Conservation (phyloP, 2,797 vertebrate species). For the Poliocrania exsul region DNA sequence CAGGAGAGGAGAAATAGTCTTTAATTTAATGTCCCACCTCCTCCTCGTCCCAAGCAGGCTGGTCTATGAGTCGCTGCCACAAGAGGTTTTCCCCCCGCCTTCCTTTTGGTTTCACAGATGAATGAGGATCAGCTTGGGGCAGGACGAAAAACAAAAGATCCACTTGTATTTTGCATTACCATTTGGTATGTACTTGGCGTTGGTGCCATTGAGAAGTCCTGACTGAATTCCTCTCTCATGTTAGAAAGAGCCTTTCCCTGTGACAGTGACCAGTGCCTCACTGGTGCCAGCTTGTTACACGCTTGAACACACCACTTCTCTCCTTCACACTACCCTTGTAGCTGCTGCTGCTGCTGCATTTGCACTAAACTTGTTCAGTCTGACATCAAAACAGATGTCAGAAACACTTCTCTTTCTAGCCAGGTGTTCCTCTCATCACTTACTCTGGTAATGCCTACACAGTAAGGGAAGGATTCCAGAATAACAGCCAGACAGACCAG, state of each 20-base stretch:
- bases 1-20: not conserved
- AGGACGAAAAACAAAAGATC: not conserved
- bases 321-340: accelerated
- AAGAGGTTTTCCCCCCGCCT: not conserved
- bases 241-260: not conserved
- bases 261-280: not conserved
- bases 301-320: not conserved
- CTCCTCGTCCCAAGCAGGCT: not conserved
- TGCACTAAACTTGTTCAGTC: not conserved
- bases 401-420: not conserved
- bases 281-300: not conserved
- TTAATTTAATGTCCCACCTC: not conserved
- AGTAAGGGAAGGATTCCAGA: not conserved
- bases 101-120: not conserved
- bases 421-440: slow-evolving; percentile 11
- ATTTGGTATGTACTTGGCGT: not conserved
- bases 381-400: not conserved
- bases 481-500: not conserved
- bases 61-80: accelerated
- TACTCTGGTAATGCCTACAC: not conserved
- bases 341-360: not conserved
- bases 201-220: not conserved
- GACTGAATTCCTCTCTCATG: not conserved
- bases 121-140: not conserved
- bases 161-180: not conserved